phyloP scores from a whole-genome alignment of 2,888 invertebrate species.

The Hirtodrosophila histrioides region DNA sequence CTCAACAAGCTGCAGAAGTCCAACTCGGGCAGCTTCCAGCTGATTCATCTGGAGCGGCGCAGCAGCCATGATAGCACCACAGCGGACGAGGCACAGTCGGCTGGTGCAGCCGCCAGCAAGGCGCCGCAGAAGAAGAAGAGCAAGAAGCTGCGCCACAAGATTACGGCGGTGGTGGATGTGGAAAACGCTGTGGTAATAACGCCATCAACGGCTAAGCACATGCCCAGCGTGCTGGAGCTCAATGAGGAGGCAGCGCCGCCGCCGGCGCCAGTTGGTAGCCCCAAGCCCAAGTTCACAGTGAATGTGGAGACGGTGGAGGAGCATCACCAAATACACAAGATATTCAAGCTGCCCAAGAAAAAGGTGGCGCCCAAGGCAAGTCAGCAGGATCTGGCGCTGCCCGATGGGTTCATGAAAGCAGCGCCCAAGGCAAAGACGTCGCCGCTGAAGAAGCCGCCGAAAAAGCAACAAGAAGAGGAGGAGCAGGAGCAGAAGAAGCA shows the following conservation, averaged over 20 bases:
- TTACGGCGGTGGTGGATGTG: conserved; percentile 82
- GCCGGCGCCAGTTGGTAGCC: conserved; percentile 42
- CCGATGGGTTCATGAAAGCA: conserved; percentile 74
- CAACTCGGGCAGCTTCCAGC: conserved; percentile 80
- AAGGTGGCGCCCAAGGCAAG: conserved; percentile 51
- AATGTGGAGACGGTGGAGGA: conserved; percentile 84
- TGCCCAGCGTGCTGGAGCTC: conserved; percentile 64
- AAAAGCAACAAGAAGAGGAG: background rate
- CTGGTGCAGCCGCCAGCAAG: conserved; percentile 27
- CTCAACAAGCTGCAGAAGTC: conserved; percentile 83
- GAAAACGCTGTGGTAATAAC: conserved; percentile 71
- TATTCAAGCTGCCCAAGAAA: conserved; percentile 83
- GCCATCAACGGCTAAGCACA: conserved; percentile 56
- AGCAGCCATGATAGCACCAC: conserved; percentile 78
- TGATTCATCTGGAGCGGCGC: conserved; percentile 82
- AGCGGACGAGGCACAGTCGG: conserved; percentile 51
- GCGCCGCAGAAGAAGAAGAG: conserved; percentile 69
- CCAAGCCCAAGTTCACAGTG: conserved; percentile 82
- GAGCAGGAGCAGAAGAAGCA: conserved; percentile 1
- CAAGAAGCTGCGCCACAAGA: conserved; percentile 82
- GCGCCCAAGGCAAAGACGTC: conserved; percentile 72
- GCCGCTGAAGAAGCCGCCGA: conserved; percentile 55
- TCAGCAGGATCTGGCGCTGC: conserved; percentile 46
- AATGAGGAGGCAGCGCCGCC: conserved; percentile 50
- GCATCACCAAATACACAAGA: conserved; percentile 81